phyloP scores from a whole-genome alignment of 2,888 invertebrate genomes.

The Epinotia nisella region DNA sequence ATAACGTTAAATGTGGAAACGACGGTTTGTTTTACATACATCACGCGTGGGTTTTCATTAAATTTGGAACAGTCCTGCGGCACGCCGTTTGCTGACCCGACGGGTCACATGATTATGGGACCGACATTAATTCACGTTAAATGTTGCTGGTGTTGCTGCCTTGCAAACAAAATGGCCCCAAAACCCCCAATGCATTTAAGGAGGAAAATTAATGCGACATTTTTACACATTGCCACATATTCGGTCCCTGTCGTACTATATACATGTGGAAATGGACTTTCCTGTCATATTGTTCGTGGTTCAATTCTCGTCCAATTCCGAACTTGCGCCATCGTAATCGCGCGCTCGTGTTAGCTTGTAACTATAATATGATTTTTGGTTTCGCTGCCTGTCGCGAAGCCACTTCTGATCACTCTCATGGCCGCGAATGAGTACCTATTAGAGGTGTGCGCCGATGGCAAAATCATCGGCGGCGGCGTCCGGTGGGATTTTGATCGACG shows the following conservation, averaged over 20 bases:
- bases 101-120: conserved; percentile 54
- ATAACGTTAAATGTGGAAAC: conserved; percentile 14
- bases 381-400: no score
- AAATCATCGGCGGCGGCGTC: no score
- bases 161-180: conserved; percentile 46
- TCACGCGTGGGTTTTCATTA: conserved; percentile 65
- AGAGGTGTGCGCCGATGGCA: no score
- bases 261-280: conserved; percentile 12
- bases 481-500: no score
- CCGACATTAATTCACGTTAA: conserved; percentile 61
- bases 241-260: conserved; percentile 20
- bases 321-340: background rate
- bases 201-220: conserved; percentile 27
- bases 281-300: background rate
- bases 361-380: no score
- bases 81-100: conserved; percentile 56
- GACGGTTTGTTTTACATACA: conserved; percentile 55
- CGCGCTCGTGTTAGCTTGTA: background rate
- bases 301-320: background rate
- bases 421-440: no score
- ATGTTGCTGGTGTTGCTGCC: conserved; percentile 44
- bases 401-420: no score
- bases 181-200: conserved; percentile 32
- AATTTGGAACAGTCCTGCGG: conserved; percentile 57
- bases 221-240: conserved; percentile 23